phyloP scores from a whole-genome alignment of 2,113 vertebrate species.

The Melanerpes aurifrons region DNA sequence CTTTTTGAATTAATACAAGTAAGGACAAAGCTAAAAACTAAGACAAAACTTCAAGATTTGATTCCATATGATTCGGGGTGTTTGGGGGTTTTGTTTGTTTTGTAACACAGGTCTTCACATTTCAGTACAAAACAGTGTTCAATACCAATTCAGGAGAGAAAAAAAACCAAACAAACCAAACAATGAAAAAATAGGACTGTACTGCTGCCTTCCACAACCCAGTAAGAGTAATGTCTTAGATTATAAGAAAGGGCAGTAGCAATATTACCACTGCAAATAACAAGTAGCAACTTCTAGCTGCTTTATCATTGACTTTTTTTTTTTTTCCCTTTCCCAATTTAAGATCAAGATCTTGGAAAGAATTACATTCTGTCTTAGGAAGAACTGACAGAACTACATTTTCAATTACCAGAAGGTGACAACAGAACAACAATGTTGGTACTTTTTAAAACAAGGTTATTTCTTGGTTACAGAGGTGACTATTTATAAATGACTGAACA shows the following conservation, averaged over 20 bases:
- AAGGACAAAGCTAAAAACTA: neutral
- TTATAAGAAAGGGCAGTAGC: constrained; percentile 78
- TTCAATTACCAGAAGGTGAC: constrained; percentile 80
- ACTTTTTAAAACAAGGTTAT: constrained; percentile 75
- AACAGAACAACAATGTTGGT: constrained; percentile 74
- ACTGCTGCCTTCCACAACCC: constrained; percentile 58
- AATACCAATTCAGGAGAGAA: constrained; percentile 50
- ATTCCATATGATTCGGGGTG: neutral
- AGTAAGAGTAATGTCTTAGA: constrained; percentile 78
- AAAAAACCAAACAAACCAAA: neutral
- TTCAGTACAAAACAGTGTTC: constrained; percentile 33
- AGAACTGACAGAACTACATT: constrained; percentile 80
- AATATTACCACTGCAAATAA: constrained; percentile 74
- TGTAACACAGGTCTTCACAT: neutral
- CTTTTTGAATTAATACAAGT: neutral
- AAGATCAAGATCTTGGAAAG: constrained; percentile 79
- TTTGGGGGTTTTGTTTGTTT: neutral
- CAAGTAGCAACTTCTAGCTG: constrained; percentile 72
- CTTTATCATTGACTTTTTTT: constrained; percentile 69
- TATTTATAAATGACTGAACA: constrained; percentile 75
- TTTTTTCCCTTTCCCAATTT: constrained; percentile 68
- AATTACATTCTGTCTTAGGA: constrained; percentile 77
- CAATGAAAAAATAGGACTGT: constrained; percentile 22
- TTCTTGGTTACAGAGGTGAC: constrained; percentile 77
- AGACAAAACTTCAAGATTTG: neutral